Evolutionary conservation across 2,888 invertebrate genomes (phyloP).

Genomic region (Pseudococcus longispinus): DNA sequence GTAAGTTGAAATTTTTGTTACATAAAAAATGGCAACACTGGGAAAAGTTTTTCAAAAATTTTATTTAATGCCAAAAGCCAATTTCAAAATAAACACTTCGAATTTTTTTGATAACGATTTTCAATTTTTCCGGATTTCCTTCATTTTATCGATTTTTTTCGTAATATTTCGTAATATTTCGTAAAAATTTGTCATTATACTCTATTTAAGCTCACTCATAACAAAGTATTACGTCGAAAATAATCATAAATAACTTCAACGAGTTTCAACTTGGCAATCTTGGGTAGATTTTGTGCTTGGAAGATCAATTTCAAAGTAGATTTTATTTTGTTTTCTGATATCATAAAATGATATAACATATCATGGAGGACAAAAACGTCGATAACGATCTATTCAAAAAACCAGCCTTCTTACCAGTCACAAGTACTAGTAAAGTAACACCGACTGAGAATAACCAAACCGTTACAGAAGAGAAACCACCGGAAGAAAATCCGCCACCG

Average conservation of each 20-base stretch:
- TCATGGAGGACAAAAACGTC: neutral
- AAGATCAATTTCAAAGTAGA: neutral
- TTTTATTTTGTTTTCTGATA: neutral
- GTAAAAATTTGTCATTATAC: neutral
- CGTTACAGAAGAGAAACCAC: neutral
- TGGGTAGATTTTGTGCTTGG: neutral
- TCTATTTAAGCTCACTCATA: neutral
- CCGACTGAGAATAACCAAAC: neutral
- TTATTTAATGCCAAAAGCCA: neutral
- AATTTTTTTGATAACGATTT: neutral
- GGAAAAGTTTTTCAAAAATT: neutral
- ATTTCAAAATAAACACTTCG: neutral
- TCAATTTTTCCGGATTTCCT: neutral
- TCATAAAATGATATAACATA: neutral
- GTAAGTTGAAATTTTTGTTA: neutral
- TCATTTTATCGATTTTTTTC: too few relatives aligned
- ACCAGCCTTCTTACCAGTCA: neutral
- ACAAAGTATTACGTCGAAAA: neutral
- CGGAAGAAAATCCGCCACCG: neutral
- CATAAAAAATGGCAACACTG: neutral
- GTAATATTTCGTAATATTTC: neutral
- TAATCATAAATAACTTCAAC: neutral
- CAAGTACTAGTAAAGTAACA: neutral
- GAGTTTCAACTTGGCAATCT: neutral
- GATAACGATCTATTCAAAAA: slow-evolving; percentile 30